Conservation (phyloP, 2,888 invertebrate genomes). For the Microctonus aethiopoides region DNA sequence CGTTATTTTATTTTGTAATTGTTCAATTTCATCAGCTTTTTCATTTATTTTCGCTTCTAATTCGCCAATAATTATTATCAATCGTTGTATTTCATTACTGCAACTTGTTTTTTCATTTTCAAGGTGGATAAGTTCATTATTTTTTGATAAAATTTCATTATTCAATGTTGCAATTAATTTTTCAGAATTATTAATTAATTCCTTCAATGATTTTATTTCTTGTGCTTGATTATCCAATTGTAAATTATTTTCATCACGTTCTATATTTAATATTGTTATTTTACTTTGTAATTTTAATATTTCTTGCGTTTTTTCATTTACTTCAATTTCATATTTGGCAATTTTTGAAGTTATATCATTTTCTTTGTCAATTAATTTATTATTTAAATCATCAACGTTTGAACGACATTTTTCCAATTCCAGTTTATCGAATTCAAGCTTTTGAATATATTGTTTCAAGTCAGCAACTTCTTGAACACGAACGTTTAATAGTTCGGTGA, state of each 20-base stretch:
- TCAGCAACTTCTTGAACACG: constrained; percentile 59
- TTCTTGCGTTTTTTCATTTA: constrained; percentile 62
- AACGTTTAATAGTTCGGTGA: constrained; percentile 54
- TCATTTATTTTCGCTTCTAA: background rate
- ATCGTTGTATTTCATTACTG: constrained; percentile 62
- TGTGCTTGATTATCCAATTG: constrained; percentile 1
- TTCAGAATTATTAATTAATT: constrained; percentile 45
- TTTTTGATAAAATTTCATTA: background rate
- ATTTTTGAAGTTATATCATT: constrained; percentile 39
- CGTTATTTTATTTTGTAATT: constrained; percentile 6
- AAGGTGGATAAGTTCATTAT: constrained; percentile 20
- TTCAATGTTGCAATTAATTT: constrained; percentile 29
- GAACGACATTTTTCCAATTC: constrained; percentile 38
- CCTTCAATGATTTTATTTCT: constrained; percentile 24
- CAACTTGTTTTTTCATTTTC: constrained; percentile 62
- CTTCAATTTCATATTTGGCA: constrained; percentile 38
- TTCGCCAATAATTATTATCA: constrained; percentile 50
- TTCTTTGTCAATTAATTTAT: constrained; percentile 39
- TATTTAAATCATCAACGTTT: constrained; percentile 26
- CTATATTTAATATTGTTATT: background rate
- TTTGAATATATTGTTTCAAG: constrained; percentile 55
- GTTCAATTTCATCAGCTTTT: constrained; percentile 44
- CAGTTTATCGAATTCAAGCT: constrained; percentile 47
- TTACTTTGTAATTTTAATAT: constrained; percentile 38
- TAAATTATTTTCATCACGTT: constrained; percentile 14